phyloP scores from a whole-genome alignment of 2,113 vertebrate genomes.

The Cephalopholis sonnerati region DNA sequence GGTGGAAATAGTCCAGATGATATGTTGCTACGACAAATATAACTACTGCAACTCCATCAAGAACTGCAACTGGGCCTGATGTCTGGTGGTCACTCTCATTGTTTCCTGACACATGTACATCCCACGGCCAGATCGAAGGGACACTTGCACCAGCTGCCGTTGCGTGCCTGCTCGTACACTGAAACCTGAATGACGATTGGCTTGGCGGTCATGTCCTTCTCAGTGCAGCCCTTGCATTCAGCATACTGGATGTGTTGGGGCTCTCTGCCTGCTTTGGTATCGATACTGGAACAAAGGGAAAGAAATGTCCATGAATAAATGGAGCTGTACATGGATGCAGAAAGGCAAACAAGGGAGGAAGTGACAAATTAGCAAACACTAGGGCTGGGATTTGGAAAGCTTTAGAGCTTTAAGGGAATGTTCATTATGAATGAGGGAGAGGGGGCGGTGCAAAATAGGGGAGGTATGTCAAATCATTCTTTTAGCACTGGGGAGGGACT shows the following conservation, averaged over 20 bases:
- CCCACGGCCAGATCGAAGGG: slow-evolving; percentile 41
- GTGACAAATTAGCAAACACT: not conserved
- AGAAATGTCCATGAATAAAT: not conserved
- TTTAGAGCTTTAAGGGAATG: no score
- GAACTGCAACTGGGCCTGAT: no score
- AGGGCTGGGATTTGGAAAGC: no score
- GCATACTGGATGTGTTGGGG: rapidly evolving
- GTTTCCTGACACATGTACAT: slow-evolving; percentile 53
- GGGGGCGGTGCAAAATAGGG: no score
- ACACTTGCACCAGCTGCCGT: slow-evolving; percentile 18
- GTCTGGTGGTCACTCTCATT: not conserved
- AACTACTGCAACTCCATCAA: not conserved
- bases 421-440: no score
- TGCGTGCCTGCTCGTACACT: rapidly evolving
- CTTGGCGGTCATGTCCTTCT: rapidly evolving
- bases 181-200: slow-evolving; percentile 1
- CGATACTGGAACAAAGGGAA: rapidly evolving
- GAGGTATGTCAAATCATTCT: no score
- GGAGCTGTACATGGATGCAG: not conserved
- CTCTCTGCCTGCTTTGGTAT: rapidly evolving
- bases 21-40: not conserved
- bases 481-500: no score
- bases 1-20: not conserved
- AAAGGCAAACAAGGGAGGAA: not conserved
- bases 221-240: rapidly evolving